Conservation (phyloP, 2,888 invertebrate genomes). For the Blastobasis lacticolella region DNA sequence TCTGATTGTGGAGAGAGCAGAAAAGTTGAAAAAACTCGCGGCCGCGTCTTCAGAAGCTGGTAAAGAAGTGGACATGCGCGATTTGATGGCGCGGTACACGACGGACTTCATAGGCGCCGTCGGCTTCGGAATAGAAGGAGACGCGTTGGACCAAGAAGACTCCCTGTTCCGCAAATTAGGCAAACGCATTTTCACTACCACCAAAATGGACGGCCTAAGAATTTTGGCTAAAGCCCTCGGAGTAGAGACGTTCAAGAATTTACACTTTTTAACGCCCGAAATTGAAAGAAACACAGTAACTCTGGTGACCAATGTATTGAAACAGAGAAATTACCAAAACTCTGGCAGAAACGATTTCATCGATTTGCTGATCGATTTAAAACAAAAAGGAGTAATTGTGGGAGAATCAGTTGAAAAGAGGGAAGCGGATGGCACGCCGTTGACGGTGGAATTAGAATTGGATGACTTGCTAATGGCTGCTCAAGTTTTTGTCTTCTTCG, state of each 20-base stretch:
- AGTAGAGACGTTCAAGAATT: conserved; percentile 23
- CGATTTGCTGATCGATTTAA: conserved; percentile 36
- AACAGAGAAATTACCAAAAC: conserved; percentile 12
- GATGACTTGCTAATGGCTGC: conserved; percentile 5
- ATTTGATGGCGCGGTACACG: conserved; percentile 28
- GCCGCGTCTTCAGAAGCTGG: conserved; percentile 22
- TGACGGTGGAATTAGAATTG: conserved; percentile 9
- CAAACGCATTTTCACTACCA: conserved; percentile 10
- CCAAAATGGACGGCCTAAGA: conserved; percentile 1
- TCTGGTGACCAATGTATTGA: neutral
- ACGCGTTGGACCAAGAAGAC: conserved; percentile 23
- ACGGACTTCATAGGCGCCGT: conserved; percentile 30
- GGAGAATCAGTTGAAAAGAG: conserved; percentile 8
- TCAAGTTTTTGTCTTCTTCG: conserved; percentile 9
- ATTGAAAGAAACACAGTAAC: neutral
- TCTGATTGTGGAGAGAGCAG: conserved; percentile 42
- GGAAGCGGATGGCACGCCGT: conserved; percentile 6
- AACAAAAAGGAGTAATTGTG: conserved; percentile 1
- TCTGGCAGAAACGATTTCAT: conserved; percentile 36
- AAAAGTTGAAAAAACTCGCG: conserved; percentile 30
- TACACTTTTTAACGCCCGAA: neutral
- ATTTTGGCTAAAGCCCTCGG: neutral
- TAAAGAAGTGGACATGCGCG: conserved; percentile 31
- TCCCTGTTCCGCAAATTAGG: conserved; percentile 23
- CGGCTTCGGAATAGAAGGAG: conserved; percentile 29